phyloP scores from a whole-genome alignment of 2,113 vertebrate species.

The Piaya cayana region DNA sequence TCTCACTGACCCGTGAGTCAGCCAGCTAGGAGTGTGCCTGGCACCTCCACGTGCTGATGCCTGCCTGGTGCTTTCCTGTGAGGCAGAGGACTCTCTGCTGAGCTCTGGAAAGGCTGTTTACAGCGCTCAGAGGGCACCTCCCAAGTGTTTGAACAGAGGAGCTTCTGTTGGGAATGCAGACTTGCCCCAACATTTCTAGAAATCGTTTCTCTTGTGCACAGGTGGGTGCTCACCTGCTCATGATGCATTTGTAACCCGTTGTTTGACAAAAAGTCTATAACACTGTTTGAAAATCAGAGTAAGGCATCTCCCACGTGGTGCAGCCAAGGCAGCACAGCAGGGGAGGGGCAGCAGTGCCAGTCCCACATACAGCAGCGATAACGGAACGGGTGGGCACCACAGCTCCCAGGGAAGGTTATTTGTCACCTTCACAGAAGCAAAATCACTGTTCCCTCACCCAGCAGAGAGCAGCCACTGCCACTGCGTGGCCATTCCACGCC shows the following conservation, averaged over 20 bases:
- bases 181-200: background rate
- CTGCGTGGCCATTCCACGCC: background rate
- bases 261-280: background rate
- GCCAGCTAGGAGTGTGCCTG: rapidly evolving
- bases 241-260: background rate
- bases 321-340: background rate
- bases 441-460: background rate
- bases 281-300: background rate
- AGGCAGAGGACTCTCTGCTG: background rate
- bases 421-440: background rate
- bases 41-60: background rate
- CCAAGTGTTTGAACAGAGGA: background rate
- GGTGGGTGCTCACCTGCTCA: background rate
- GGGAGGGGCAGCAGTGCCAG: background rate
- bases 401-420: background rate
- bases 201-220: background rate
- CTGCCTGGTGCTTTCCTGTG: background rate
- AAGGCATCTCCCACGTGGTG: background rate
- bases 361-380: background rate
- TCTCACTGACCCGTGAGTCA: background rate
- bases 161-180: background rate
- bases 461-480: background rate
- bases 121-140: background rate
- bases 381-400: background rate
- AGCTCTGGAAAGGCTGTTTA: background rate